Percentiles rank a stretch among this genome's conserved stretches.
These are phyloP conservation scores for Haliclystus octoradiatus DNA, from an alignment of 30 jellyfish, hydroid and myxozoan species.

Conservation along the genomic window DNA sequence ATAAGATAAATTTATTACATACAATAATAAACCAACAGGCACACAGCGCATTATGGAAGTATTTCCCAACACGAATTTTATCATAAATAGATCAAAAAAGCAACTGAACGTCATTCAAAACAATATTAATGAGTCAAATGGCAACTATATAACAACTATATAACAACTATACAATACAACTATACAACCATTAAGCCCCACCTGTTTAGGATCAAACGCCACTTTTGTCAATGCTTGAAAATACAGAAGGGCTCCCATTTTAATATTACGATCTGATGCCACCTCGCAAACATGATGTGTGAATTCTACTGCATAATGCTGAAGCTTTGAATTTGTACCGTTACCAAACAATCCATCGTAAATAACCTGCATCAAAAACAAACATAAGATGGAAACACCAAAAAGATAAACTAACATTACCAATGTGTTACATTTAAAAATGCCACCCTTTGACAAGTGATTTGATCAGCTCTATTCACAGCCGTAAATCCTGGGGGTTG, in stretches of 20 bases:
- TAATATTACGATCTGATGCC: conserved; percentile 54
- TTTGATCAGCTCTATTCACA: no score
- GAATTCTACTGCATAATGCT: conserved; percentile 61
- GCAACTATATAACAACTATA: background rate
- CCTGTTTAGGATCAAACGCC: conserved; percentile 54
- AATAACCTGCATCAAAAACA: conserved; percentile 27
- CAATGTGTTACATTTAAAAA: no score
- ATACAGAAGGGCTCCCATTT: conserved; percentile 41
- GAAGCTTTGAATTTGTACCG: conserved; percentile 42
- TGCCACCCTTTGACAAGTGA: no score
- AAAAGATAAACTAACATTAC: no score
- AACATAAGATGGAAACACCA: no score
- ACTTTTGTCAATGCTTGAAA: conserved; percentile 70
- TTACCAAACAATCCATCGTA: conserved; percentile 83
- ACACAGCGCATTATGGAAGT: no score
- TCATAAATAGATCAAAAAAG: no score
- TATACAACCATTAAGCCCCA: background rate
- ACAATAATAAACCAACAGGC: no score
- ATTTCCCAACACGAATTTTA: no score
- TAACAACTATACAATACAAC: background rate
- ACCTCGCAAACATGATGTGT: conserved; percentile 56
- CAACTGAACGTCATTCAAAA: no score
- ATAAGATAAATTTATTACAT: background rate
- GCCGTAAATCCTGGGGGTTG: no score
- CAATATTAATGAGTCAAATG: no score